phyloP scores from a whole-genome alignment of 1,140 invertebrate genomes.

The Sycophila sp. region DNA sequence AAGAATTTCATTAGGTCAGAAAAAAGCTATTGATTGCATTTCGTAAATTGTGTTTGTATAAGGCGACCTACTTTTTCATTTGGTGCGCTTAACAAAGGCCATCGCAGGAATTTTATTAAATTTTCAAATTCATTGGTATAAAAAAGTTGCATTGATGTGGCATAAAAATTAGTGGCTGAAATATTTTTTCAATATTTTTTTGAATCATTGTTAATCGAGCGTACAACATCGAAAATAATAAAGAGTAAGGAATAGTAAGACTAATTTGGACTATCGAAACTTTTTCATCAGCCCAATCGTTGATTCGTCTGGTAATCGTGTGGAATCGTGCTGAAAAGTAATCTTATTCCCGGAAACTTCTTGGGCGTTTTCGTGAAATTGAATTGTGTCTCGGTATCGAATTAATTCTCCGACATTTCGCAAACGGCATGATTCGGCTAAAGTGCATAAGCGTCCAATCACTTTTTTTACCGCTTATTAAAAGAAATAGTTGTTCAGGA shows the following conservation, averaged over 20 bases:
- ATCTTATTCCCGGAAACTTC: slow-evolving; percentile 11
- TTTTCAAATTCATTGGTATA: no score
- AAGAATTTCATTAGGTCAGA: slow-evolving; percentile 2
- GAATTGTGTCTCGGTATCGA: not conserved
- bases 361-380: not conserved
- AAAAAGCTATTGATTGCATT: no score
- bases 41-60: no score
- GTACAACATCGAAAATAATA: not conserved
- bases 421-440: not conserved
- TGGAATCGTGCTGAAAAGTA: not conserved
- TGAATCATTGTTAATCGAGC: no score
- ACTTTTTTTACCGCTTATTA: slow-evolving; percentile 8
- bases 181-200: no score
- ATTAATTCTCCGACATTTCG: not conserved
- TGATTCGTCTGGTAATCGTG: not conserved
- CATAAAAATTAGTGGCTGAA: no score
- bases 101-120: no score
- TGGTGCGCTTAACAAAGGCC: not conserved
- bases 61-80: no score
- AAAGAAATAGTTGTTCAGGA: not conserved
- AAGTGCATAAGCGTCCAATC: not conserved
- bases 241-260: not conserved
- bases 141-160: no score
- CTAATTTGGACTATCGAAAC: not conserved
- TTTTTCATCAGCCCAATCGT: not conserved